Evolutionary conservation across 2,113 vertebrate species (phyloP).

Genomic region (Carassius carassius): DNA sequence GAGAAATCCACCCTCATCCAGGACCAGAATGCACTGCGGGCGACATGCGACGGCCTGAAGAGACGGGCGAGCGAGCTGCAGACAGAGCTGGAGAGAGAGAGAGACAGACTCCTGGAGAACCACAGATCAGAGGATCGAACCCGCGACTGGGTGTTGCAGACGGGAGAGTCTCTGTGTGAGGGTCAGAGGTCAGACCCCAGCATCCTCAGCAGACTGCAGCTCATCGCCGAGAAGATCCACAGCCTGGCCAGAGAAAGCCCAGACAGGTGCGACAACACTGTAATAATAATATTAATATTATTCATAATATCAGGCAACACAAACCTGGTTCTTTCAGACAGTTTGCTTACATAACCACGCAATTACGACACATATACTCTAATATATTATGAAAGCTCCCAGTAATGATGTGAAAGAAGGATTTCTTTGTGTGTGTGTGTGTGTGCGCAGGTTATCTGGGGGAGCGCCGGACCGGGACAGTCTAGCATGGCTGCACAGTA

Average conservation of each 20-base stretch:
- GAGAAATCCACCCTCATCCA: constrained; percentile 75
- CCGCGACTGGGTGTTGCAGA: constrained; percentile 85
- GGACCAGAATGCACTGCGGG: constrained; percentile 80
- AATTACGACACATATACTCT: too few species aligned
- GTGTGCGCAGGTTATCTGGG: constrained; percentile 73
- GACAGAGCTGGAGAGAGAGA: constrained; percentile 70
- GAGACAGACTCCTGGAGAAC: constrained; percentile 54
- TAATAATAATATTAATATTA: too few species aligned
- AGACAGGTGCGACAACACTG: constrained; percentile 71
- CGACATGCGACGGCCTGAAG: constrained; percentile 70
- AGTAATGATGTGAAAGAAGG: too few species aligned
- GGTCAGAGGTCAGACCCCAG: constrained; percentile 60
- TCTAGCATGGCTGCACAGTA: constrained; percentile 79
- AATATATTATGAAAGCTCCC: too few species aligned
- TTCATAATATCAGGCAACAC: too few species aligned
- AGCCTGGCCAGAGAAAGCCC: constrained; percentile 75
- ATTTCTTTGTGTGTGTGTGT: background rate
- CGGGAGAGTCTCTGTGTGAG: constrained; percentile 56
- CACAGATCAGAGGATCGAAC: constrained; percentile 70
- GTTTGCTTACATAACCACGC: too few species aligned
- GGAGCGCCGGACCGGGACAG: constrained; percentile 80
- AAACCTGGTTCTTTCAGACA: too few species aligned
- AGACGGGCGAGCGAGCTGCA: constrained; percentile 76
- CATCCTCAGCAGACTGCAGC: constrained; percentile 79
- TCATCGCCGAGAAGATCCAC: constrained; percentile 77